These are phyloP conservation scores for Scaptomyza tumidula DNA, from an alignment of 2,888 invertebrate species.

Conservation along the genomic window DNA sequence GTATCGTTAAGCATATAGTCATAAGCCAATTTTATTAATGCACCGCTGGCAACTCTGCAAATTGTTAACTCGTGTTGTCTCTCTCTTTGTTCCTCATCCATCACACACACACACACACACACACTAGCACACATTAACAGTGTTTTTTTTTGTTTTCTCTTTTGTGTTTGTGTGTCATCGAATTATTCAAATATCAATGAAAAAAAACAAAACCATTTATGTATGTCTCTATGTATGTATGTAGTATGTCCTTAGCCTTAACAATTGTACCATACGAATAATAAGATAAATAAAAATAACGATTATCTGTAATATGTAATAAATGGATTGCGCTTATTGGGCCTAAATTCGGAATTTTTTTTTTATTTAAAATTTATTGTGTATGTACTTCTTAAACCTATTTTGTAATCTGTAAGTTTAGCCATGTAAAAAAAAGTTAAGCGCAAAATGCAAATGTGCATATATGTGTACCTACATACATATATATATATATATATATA, in stretches of 20 bases:
- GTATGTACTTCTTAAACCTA: slow-evolving; percentile 27
- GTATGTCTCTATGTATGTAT: slow-evolving; percentile 38
- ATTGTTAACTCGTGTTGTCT: neutral
- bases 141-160: slow-evolving; percentile 1
- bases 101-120: slow-evolving; percentile 12
- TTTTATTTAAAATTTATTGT: slow-evolving; percentile 15
- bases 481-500: slow-evolving; percentile 6
- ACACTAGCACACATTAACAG: neutral
- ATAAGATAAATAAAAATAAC: slow-evolving; percentile 22
- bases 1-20: neutral
- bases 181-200: slow-evolving; percentile 31
- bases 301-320: slow-evolving; percentile 26
- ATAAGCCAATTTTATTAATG: slow-evolving; percentile 3
- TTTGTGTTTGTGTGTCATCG: slow-evolving; percentile 31
- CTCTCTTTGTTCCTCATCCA: slow-evolving; percentile 14
- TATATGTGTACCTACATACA: neutral
- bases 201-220: slow-evolving; percentile 20
- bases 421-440: slow-evolving; percentile 39
- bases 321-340: slow-evolving; percentile 26
- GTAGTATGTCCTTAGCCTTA: slow-evolving; percentile 30
- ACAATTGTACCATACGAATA: slow-evolving; percentile 49
- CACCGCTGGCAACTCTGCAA: neutral
- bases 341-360: slow-evolving; percentile 26
- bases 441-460: slow-evolving; percentile 29
- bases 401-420: slow-evolving; percentile 39